Evolutionary conservation across 1,140 invertebrate genomes (phyloP).

Genomic region (Pogonus chalceus): DNA sequence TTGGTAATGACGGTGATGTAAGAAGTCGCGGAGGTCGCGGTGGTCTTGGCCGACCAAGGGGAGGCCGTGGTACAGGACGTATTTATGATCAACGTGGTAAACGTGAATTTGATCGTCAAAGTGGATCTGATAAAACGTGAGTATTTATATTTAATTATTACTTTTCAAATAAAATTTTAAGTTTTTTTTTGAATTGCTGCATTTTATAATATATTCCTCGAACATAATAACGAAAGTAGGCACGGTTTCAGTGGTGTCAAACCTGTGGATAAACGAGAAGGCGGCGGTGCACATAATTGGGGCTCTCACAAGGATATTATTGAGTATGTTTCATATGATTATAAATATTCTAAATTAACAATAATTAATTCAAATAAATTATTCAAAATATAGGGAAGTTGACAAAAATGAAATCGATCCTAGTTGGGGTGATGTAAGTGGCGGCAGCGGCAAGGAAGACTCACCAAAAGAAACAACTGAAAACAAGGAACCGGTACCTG

Average conservation of each 20-base stretch:
- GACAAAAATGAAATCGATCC: conserved; percentile 27
- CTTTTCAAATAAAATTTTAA: conserved; percentile 12
- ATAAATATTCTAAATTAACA: not conserved
- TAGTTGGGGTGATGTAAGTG: conserved; percentile 35
- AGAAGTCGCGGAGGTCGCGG: conserved; percentile 35
- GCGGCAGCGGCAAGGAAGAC: conserved; percentile 43
- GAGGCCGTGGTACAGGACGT: conserved; percentile 35
- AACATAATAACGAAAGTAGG: conserved; percentile 34
- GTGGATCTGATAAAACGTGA: conserved; percentile 87
- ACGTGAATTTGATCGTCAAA: conserved; percentile 89
- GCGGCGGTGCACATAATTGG: conserved; percentile 91
- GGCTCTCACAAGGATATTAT: conserved; percentile 86
- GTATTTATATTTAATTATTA: conserved; percentile 24
- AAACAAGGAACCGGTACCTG: conserved; percentile 35
- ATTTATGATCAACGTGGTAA: conserved; percentile 64
- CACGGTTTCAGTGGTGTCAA: conserved; percentile 73
- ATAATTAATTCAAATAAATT: not conserved
- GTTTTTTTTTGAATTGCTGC: conserved; percentile 5
- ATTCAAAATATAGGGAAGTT: conserved; percentile 24
- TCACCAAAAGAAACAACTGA: conserved; percentile 23
- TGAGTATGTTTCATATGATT: conserved; percentile 44
- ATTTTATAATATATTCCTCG: not conserved
- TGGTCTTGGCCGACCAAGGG: conserved; percentile 35
- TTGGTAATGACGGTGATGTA: conserved; percentile 37
- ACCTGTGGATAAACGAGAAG: conserved; percentile 86